Base-by-base conservation (phyloP, 2,888 invertebrate genomes). In the Cenopis cana region DNA sequence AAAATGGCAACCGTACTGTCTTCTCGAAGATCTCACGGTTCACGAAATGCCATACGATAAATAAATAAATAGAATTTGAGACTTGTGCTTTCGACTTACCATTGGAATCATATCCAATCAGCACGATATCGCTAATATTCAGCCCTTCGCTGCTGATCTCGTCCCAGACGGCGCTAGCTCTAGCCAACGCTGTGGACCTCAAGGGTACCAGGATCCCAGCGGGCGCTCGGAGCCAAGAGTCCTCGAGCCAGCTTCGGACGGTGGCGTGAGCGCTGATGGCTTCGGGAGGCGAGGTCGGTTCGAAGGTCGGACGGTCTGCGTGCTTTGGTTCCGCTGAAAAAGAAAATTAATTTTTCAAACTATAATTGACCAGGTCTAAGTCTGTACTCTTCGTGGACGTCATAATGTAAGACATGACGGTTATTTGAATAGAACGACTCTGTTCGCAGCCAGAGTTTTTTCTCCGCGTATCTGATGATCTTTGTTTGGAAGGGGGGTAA, bases 61-160 rank as follows among this genome's bases (percentile, higher is more conserved):
- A n/a, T n/a, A n/a, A n/a, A 5, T 29, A 4, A 29, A 1, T 6
- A 33, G 20, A 20, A n/a, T 1, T 8, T n/a, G 20, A 10, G 20
- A 52, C 18, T 9, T 9, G 18, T 20, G 52, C 11, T 11, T 9
- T 29, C 9, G 29, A 55, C 55, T 55, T 74, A 93, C 93, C 93
- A 74, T 93, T 91, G 0, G 88, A 85, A 74, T 93, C 93, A 52
- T 92, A 93, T n/a, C 92, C 93, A 14, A 93, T 87, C 0, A 93
- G 84, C 20, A 93, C 86, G 0, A 93, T 88, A 38, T 92, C 91
- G 0, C 89, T 85, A 2, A 92, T 79, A 41, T 92, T 89, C 18
- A 93, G 74, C 6, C 88, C 88, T 1, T 83, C 86, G 0, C 77
- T 80, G 0, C 84, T 86, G 70, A 94, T 75, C 61, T 93, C 91